Evolutionary conservation across 2,113 vertebrate genomes (phyloP), one percentile per base, ranked within the genome.

Genomic region (Rhinopomastus cyanomelas): DNA sequence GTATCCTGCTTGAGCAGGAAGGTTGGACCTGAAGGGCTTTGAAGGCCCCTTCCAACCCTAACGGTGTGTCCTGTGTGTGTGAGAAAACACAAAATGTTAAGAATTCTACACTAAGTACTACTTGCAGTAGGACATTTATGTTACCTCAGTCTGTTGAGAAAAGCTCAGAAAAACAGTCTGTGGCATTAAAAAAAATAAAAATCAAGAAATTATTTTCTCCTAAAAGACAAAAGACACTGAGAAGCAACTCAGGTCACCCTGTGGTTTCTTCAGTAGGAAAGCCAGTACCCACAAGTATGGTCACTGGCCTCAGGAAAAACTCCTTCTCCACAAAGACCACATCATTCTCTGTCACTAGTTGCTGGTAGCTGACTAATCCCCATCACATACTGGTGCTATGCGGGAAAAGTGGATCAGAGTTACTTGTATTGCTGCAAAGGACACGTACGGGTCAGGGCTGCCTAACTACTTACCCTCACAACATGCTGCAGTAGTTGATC

Each of bases 41-140:
- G n/a, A n/a, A n/a, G n/a, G n/a, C n/a, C n/a, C n/a, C n/a, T n/a
- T n/a, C n/a, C n/a, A n/a, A n/a, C n/a, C n/a, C n/a, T n/a, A n/a
- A n/a, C n/a, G n/a, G n/a, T n/a, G n/a, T n/a, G n/a, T n/a, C n/a
- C n/a, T n/a, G n/a, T n/a, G n/a, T n/a, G n/a, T n/a, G n/a, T n/a
- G 61, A 65, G 11, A 65, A 74, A 21, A 1, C 3, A 2, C 12
- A 1, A 20, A 23, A 39, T 10, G 3, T 2, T 29, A 6, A 34
- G 34, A 81, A 55, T 48, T 60, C 19, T 23, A 30, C 7, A 6
- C 34, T 29, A 67, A 22, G 36, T 36, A 34, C 19, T 53, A 42
- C 8, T 32, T 73, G 8, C 11, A 44, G 8, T 11, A 37, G 4
- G 25, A 22, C 62, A 62, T 67, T 81, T 84, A 23, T 32, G 61